Conservation (phyloP, 2,797 vertebrate species). For the Toxotes lorentzi region DNA sequence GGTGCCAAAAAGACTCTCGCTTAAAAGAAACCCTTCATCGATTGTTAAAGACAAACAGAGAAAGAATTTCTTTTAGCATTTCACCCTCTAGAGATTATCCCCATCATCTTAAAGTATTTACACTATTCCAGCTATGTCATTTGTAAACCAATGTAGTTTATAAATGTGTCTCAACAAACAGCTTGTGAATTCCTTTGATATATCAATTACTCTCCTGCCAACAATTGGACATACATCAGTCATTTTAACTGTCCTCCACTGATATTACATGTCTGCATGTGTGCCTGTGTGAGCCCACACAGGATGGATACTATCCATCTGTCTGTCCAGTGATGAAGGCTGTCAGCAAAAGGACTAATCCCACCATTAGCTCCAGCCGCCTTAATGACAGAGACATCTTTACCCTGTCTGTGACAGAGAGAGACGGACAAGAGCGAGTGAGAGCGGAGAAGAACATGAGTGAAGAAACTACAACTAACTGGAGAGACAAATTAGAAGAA, state of each 20-base stretch:
- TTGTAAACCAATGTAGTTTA: background rate
- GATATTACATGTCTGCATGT: conserved; percentile 42
- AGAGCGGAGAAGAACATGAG: background rate
- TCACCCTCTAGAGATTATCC: background rate
- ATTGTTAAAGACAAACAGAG: background rate
- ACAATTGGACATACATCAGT: conserved; percentile 24
- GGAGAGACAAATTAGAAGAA: background rate
- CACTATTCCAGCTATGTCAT: conserved; percentile 14
- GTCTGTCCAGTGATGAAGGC: conserved; percentile 74
- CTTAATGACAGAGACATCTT: conserved; percentile 72
- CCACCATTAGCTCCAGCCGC: conserved; percentile 79
- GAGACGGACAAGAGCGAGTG: background rate
- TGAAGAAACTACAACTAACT: background rate
- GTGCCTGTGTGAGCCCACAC: conserved; percentile 46
- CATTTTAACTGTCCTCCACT: conserved; percentile 43
- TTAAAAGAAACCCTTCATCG: background rate
- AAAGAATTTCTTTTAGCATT: background rate
- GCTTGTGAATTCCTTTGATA: conserved; percentile 39
- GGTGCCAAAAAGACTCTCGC: background rate
- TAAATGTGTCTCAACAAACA: conserved; percentile 8
- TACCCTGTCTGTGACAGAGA: conserved; percentile 36
- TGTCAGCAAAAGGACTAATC: conserved; percentile 82
- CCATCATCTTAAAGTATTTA: conserved; percentile 9
- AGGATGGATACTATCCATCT: too few relatives aligned
- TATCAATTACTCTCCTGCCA: conserved; percentile 36